Conservation (phyloP, 1,140 invertebrate species). For the Drosophila burlai region DNA sequence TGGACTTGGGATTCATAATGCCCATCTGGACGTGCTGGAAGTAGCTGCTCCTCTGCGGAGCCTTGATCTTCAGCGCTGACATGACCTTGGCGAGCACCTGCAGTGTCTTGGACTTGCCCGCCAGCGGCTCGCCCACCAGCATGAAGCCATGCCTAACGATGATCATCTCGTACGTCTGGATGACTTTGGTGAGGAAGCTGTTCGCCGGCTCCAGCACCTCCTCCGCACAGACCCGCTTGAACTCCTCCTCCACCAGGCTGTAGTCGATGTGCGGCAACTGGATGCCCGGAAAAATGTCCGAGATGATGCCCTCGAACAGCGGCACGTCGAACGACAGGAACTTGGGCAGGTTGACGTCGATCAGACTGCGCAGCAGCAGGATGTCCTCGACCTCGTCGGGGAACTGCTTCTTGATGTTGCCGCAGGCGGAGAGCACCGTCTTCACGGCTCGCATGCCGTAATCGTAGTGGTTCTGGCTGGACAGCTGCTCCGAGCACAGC, state of each 20-base stretch:
- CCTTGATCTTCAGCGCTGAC: constrained; percentile 88
- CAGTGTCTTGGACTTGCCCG: constrained; percentile 89
- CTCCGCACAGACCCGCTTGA: constrained; percentile 86
- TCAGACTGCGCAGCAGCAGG: constrained; percentile 92
- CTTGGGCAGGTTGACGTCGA: constrained; percentile 97
- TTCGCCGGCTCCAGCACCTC: constrained; percentile 91
- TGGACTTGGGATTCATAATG: constrained; percentile 96
- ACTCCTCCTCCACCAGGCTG: constrained; percentile 87
- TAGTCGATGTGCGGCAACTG: constrained; percentile 91
- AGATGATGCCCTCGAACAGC: constrained; percentile 96
- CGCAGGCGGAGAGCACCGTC: constrained; percentile 93
- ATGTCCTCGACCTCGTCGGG: constrained; percentile 93
- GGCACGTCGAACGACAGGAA: constrained; percentile 95
- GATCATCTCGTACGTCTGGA: constrained; percentile 93
- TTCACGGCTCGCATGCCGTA: constrained; percentile 95
- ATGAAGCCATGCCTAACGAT: constrained; percentile 94
- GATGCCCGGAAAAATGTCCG: constrained; percentile 95
- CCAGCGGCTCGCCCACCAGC: constrained; percentile 91
- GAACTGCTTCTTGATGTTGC: constrained; percentile 93
- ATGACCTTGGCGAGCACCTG: constrained; percentile 90
- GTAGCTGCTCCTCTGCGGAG: constrained; percentile 85
- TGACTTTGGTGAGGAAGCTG: constrained; percentile 90
- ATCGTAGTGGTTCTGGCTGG: constrained; percentile 94
- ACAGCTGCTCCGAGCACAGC: constrained; percentile 95
- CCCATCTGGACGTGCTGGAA: constrained; percentile 89